Conservation (phyloP, 2,888 invertebrate genomes). For the Agrotis clavis region DNA sequence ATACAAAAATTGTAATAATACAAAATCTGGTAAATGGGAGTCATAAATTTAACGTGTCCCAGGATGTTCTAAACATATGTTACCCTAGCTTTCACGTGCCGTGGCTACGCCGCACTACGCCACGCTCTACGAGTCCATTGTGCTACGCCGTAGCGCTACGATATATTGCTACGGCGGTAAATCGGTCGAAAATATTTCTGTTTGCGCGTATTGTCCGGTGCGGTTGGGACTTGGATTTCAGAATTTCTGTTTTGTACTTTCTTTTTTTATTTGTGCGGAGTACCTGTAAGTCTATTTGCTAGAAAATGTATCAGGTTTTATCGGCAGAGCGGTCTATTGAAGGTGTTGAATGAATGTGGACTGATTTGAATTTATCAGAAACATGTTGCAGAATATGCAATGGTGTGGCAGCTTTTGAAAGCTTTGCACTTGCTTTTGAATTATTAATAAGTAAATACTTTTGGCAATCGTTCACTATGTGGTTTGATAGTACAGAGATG, state of each 20-base stretch:
- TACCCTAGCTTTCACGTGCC: constrained; percentile 67
- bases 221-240: constrained; percentile 58
- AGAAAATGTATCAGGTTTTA: constrained; percentile 23
- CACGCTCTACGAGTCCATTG: constrained; percentile 73
- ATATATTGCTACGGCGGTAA: constrained; percentile 71
- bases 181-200: constrained; percentile 72
- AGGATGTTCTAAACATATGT: constrained; percentile 60
- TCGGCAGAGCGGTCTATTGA: not conserved
- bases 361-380: no score
- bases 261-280: constrained; percentile 33
- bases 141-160: constrained; percentile 76
- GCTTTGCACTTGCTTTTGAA: no score
- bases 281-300: constrained; percentile 45
- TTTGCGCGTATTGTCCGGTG: constrained; percentile 65
- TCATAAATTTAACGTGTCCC: constrained; percentile 62
- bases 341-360: not conserved
- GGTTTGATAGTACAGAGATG: not conserved
- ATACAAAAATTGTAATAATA: constrained; percentile 42
- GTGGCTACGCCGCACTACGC: constrained; percentile 67
- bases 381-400: not conserved
- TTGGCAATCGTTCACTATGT: not conserved
- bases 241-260: constrained; percentile 41
- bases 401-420: not conserved
- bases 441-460: not conserved
- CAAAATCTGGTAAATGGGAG: constrained; percentile 52